Conservation (phyloP, 2,113 vertebrate species). For the Neodontobutis hainanensis region DNA sequence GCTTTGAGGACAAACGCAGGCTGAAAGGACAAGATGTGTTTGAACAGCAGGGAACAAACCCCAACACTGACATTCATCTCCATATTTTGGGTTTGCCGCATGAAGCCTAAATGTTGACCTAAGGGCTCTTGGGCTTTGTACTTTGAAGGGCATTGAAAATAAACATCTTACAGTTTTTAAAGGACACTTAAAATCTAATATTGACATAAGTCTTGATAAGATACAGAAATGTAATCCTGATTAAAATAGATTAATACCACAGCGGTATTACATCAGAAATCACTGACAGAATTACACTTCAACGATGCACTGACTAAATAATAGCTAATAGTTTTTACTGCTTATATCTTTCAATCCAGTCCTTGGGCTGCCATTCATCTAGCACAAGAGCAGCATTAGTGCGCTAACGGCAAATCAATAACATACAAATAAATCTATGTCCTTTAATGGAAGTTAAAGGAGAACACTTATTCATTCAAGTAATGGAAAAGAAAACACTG, state of each 20-base stretch:
- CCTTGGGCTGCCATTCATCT: not conserved
- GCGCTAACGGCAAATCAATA: not conserved
- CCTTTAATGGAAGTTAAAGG: not conserved
- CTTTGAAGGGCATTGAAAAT: slow-evolving; percentile 30
- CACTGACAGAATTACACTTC: not conserved
- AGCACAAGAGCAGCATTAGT: not conserved
- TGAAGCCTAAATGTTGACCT: slow-evolving; percentile 61
- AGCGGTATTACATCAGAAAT: not conserved
- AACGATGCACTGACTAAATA: not conserved
- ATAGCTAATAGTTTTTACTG: too few relatives aligned
- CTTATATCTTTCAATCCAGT: too few relatives aligned
- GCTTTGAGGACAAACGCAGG: slow-evolving; percentile 49
- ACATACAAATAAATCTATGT: not conserved
- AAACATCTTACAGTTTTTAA: slow-evolving; percentile 10
- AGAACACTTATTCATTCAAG: too few relatives aligned
- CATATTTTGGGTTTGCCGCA: slow-evolving; percentile 32
- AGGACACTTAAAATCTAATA: slow-evolving; percentile 3
- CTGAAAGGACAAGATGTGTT: slow-evolving; percentile 60
- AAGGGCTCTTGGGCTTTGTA: slow-evolving; percentile 17
- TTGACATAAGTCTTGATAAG: slow-evolving; percentile 19
- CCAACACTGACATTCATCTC: slow-evolving; percentile 52
- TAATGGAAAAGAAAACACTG: too few relatives aligned
- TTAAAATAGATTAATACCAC: not conserved
- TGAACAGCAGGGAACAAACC: slow-evolving; percentile 58
- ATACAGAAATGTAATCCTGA: not conserved